Base-by-base conservation (phyloP, 2,888 invertebrate species). In the Timema podura region DNA sequence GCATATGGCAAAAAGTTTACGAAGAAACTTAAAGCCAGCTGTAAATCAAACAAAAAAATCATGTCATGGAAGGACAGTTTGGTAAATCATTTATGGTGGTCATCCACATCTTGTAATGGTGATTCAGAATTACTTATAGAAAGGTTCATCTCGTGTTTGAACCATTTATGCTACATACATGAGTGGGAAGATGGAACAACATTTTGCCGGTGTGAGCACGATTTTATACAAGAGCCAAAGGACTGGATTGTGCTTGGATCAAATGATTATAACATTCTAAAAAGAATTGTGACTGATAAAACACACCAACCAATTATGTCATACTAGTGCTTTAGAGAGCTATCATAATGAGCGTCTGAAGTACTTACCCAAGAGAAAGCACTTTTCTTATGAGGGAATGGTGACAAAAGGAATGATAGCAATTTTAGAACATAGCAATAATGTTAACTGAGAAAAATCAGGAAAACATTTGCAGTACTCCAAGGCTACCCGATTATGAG, bases 1-100 rank as follows among this genome's bases (percentile, higher is more conserved):
- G 75, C 74, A 73, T 54, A 70, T 74, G 68, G 64, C 71, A 44
- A 74, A 71, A 68, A 74, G 73, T 57, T 68, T 70, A 48, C 57
- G 45, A 75, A 75, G 65, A 72, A 68, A 66, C 65, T 75, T 49
- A 73, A 66, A 49, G 64, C 48, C 15, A 66, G 57, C 13, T 68
- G 68, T 68, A 73, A 74, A 68, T 64, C 67, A 49, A 64, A 48
- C 15, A 48, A 51, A 51, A 57, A 70, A 48, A 54, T 72, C 46
- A 65, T 64, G n/a, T 68, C 68, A 71, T 74, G 75, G 73, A 71
- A 69, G 49, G 64, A 65, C 64, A 69, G 67, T 30, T 69, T 74
- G 51, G 69, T 47, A 13, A 69, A 67, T 30, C 71, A 64, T 64
- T 59, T 67, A 64, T 74, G 49, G 67, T 67, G 67, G 51, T 49